A percentile compares a stretch with the other conserved stretches of the same genome.
Conservation (phyloP, 2,888 invertebrate species). For the Alcis repandata region DNA sequence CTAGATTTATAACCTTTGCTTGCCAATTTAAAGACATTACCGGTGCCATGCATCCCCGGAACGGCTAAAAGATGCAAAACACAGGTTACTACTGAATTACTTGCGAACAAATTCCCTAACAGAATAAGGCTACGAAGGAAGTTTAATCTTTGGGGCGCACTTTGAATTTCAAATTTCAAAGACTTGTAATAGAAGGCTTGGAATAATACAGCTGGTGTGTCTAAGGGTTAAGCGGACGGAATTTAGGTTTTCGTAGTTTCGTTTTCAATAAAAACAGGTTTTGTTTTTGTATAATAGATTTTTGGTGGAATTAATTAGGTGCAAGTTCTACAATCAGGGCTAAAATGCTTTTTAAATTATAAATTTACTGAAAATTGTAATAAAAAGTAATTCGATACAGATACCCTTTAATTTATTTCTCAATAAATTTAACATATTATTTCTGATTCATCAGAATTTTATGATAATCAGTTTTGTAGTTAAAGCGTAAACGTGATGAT, state of each 20-base stretch:
- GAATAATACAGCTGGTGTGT: slow-evolving; percentile 20
- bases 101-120: slow-evolving; percentile 41
- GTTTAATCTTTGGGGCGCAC: slow-evolving; percentile 47
- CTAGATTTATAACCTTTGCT: slow-evolving; percentile 32
- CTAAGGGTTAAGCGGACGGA: slow-evolving; percentile 7
- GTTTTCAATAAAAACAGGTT: too few species aligned
- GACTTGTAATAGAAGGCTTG: slow-evolving; percentile 47
- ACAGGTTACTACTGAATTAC: slow-evolving; percentile 44
- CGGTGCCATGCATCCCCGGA: slow-evolving; percentile 38
- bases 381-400: too few species aligned
- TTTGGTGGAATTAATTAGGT: too few species aligned
- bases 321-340: too few species aligned
- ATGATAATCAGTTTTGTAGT: too few species aligned
- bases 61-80: slow-evolving; percentile 48
- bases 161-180: slow-evolving; percentile 49
- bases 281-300: too few species aligned
- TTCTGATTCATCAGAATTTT: too few species aligned
- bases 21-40: slow-evolving; percentile 39
- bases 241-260: background rate
- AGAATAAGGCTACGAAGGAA: slow-evolving; percentile 39
- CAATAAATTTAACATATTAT: too few species aligned
- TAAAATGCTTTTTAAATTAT: too few species aligned
- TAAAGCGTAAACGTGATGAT: too few species aligned
- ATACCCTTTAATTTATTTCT: too few species aligned
- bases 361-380: too few species aligned